These are phyloP conservation scores for Achroia grisella DNA, from an alignment of 1,140 invertebrate genomes.

Conservation along the genomic window DNA sequence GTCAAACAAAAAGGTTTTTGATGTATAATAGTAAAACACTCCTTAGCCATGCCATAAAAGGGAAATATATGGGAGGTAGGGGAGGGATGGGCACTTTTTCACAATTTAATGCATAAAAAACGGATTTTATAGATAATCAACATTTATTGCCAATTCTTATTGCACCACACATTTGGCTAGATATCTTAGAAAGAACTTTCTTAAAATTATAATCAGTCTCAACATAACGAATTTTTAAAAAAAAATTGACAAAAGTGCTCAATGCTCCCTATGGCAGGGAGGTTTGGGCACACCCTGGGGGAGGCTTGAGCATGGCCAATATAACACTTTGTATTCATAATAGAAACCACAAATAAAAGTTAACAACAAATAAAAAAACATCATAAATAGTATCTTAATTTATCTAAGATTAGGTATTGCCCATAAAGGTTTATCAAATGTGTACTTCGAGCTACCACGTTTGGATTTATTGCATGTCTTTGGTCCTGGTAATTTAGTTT, in stretches of 20 bases:
- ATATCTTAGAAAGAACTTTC: conserved; percentile 6
- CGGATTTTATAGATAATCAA: too few species aligned
- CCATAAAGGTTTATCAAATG: conserved; percentile 23
- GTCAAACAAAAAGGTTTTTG: too few species aligned
- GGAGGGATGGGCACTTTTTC: too few species aligned
- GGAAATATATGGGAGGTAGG: too few species aligned
- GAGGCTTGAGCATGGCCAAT: conserved; percentile 6
- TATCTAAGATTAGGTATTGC: conserved; percentile 22
- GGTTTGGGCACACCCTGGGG: too few species aligned
- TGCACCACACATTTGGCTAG: too few species aligned
- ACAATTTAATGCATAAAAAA: too few species aligned
- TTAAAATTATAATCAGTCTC: conserved; percentile 12
- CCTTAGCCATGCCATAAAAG: too few species aligned
- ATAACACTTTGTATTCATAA: conserved; percentile 3
- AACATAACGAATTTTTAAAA: conserved; percentile 8
- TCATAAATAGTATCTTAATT: conserved; percentile 5
- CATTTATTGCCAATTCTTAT: too few species aligned
- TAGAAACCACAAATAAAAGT: conserved; percentile 5
- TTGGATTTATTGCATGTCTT: conserved; percentile 19
- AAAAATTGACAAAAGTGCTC: conserved; percentile 11
- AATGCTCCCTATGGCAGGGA: conserved; percentile 13
- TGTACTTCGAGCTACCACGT: conserved; percentile 23
- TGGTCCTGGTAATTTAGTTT: conserved; percentile 25
- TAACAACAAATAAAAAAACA: conserved; percentile 6
- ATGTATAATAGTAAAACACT: too few species aligned